phyloP scores from a whole-genome alignment of 2,888 invertebrate species.

The Encarsia formosa region DNA sequence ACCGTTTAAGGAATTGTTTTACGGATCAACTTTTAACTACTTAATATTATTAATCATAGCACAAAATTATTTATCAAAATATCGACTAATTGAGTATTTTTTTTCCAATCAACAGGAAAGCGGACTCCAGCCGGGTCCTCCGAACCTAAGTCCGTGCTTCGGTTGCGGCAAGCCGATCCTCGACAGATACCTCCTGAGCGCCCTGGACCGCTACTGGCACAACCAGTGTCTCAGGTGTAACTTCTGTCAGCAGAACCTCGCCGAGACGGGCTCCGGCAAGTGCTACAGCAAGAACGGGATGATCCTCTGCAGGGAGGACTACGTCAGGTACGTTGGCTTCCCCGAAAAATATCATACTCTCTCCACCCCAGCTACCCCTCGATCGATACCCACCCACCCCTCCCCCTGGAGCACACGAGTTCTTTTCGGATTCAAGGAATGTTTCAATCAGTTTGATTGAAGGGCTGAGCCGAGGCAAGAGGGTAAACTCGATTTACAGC shows the following conservation, averaged over 20 bases:
- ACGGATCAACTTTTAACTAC: too few relatives aligned
- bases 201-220: constrained; percentile 94
- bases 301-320: constrained; percentile 94
- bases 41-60: too few relatives aligned
- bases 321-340: constrained; percentile 68
- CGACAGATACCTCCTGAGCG: constrained; percentile 86
- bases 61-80: too few relatives aligned
- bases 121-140: too few relatives aligned
- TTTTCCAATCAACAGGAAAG: too few relatives aligned
- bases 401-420: constrained; percentile 17
- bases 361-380: too few relatives aligned
- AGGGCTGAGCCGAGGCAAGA: constrained; percentile 48
- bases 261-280: constrained; percentile 85
- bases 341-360: background rate
- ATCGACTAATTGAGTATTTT: too few relatives aligned
- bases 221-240: constrained; percentile 92
- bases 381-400: too few relatives aligned
- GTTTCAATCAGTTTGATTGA: constrained; percentile 54
- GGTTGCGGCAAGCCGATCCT: constrained; percentile 90
- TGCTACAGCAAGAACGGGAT: constrained; percentile 91
- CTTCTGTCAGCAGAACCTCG: constrained; percentile 83
- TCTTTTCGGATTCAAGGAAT: constrained; percentile 53
- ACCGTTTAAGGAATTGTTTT: too few relatives aligned
- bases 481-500: constrained; percentile 53
- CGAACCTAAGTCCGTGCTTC: constrained; percentile 64